These are phyloP conservation scores for Odontomachus brunneus DNA, from an alignment of 1,140 invertebrate species.

Conservation along the genomic window DNA sequence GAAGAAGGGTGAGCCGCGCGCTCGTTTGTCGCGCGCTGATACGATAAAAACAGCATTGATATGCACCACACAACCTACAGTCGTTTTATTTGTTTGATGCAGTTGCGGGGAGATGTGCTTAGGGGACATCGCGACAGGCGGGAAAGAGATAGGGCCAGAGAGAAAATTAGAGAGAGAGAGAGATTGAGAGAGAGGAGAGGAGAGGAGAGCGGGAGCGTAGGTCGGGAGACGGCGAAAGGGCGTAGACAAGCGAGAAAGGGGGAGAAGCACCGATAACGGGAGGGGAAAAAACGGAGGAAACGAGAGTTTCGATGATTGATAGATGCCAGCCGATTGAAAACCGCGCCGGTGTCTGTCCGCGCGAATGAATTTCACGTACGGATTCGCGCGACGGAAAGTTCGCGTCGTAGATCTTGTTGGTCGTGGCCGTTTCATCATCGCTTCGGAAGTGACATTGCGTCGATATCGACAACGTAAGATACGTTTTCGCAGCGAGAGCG, in stretches of 20 bases:
- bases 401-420: constrained; percentile 55
- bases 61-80: constrained; percentile 22
- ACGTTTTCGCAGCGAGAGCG: background rate
- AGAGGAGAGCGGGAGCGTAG: background rate
- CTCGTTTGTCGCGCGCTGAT: constrained; percentile 61
- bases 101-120: constrained; percentile 61
- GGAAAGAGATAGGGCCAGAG: constrained; percentile 39
- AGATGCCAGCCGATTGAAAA: constrained; percentile 76
- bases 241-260: background rate
- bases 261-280: constrained; percentile 43
- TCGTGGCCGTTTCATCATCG: constrained; percentile 46
- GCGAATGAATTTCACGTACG: constrained; percentile 72
- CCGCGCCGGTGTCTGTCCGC: constrained; percentile 58
- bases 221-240: constrained; percentile 22
- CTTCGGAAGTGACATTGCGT: constrained; percentile 28
- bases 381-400: constrained; percentile 67
- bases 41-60: constrained; percentile 62
- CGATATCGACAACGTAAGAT: constrained; percentile 53
- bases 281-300: constrained; percentile 34
- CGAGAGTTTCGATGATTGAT: constrained; percentile 74
- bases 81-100: constrained; percentile 64
- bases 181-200: background rate
- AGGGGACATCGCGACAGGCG: background rate
- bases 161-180: background rate
- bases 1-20: constrained; percentile 49